These are phyloP conservation scores for Myotis pilosus DNA, from an alignment of 2,797 vertebrate species.

Conservation along the genomic window DNA sequence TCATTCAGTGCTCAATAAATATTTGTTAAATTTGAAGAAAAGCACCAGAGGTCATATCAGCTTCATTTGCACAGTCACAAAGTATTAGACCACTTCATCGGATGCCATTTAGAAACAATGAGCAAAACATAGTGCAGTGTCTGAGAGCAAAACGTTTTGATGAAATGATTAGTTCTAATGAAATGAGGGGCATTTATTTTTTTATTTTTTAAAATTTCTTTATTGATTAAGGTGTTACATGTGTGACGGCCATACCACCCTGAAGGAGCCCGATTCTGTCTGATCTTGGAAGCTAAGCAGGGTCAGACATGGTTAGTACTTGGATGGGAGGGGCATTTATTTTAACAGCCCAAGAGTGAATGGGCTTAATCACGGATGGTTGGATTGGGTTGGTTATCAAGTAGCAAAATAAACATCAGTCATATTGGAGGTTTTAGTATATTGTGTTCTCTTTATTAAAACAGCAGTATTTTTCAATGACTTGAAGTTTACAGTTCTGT, in stretches of 20 bases:
- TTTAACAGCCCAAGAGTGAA: conserved; percentile 31
- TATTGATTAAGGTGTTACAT: no score
- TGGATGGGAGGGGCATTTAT: neutral
- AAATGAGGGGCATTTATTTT: neutral
- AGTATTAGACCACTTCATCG: neutral
- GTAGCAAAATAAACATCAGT: conserved; percentile 50
- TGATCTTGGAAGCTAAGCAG: no score
- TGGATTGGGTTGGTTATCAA: conserved; percentile 32
- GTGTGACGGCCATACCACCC: no score
- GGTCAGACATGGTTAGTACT: no score
- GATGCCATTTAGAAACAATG: conserved; percentile 17
- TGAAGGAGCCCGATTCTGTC: no score
- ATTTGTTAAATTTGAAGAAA: conserved; percentile 39
- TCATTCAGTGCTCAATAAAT: neutral
- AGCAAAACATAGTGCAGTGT: neutral
- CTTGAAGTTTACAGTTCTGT: conserved; percentile 54
- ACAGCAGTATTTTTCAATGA: conserved; percentile 62
- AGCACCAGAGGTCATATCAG: neutral
- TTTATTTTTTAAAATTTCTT: neutral
- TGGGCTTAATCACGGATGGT: conserved; percentile 33
- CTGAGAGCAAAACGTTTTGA: neutral
- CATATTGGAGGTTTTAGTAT: conserved; percentile 28
- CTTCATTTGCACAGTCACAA: conserved; percentile 29
- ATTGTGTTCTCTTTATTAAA: conserved; percentile 57
- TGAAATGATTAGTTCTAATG: neutral